A percentile compares a stretch with the other conserved stretches of the same genome.
Evolutionary conservation across 2,113 vertebrate species (phyloP).

Genomic region (Loxodonta africana): DNA sequence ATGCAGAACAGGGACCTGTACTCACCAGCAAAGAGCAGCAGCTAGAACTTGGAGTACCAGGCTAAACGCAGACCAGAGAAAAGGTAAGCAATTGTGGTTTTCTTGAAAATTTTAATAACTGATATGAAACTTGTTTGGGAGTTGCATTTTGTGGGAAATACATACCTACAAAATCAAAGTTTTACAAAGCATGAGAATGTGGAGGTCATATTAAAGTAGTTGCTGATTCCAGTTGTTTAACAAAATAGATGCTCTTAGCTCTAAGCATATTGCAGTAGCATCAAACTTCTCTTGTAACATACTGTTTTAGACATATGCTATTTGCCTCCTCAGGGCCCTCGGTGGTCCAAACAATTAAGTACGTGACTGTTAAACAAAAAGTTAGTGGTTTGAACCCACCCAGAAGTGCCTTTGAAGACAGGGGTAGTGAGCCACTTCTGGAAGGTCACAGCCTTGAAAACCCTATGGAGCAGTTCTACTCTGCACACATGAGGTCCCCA

Average conservation of each 20-base stretch:
- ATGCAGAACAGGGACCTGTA: background rate
- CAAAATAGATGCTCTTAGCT: background rate
- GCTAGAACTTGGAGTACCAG: background rate
- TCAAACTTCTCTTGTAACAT: background rate
- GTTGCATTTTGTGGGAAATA: background rate
- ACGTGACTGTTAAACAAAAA: background rate
- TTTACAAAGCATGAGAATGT: background rate
- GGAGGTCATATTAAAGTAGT: background rate
- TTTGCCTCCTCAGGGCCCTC: background rate
- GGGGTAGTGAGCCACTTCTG: background rate
- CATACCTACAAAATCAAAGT: background rate
- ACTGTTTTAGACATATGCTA: background rate
- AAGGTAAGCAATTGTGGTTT: background rate
- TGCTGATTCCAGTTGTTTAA: background rate
- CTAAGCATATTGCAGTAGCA: background rate
- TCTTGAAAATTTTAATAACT: background rate
- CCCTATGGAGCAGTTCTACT: background rate
- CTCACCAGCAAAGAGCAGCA: background rate
- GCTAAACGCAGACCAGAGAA: background rate
- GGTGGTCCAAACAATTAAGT: background rate
- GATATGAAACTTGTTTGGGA: background rate
- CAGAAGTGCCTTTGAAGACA: background rate
- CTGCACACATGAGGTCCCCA: background rate
- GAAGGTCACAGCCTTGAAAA: background rate
- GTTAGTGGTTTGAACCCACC: background rate